Base-by-base conservation (phyloP, 2,888 invertebrate species). In the Coenonympha glycerion region DNA sequence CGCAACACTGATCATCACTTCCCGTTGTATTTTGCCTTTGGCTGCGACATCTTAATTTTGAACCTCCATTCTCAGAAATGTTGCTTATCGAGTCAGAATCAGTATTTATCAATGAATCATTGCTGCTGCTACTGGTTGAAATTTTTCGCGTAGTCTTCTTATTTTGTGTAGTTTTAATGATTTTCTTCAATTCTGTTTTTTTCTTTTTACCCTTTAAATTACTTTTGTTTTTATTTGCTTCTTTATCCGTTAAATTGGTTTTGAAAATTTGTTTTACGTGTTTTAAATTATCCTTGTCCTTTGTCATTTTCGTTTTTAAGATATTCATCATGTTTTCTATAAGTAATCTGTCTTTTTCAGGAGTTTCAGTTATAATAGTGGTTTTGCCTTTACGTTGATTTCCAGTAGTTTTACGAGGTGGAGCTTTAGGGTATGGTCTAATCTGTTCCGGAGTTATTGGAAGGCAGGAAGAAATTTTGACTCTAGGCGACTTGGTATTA, bases 211-310 rank as follows among this genome's bases (percentile, higher is more conserved):
- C 41, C 18, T 50, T 56, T 24, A 34, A 40, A 21, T 53, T 49
- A 50, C 19, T 36, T 50, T 48, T 52, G 4, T 33, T 52, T 52
- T 49, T 56, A 40, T 50, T 50, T 53, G 34, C 52, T 49, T 49
- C 47, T 18, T 52, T 28, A 36, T 55, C 45, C 47, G 22, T 47
- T 52, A 52, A 47, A 55, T 46, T 49, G 37, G 47, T 41, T 53
- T 53, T 49, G 24, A 53, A 53, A 49, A 48, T 55, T 55, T 55
- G 55, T 53, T 55, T 52, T 6, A 55, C 47, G 53, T 55, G 57
- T 55, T 53, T 57, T 52, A 52, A 55, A 24, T 44, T 55, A 49
- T 28, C 41, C 57, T 52, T 50, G n/a, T 56, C 44, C 30, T 53
- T 53, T 15, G 48, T 47, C 34, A 53, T 45, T 40, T 58, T 51